Percentiles rank a stretch among this genome's conserved stretches.
phyloP scores from a whole-genome alignment of 1,140 invertebrate genomes.

The Saccostrea echinata region DNA sequence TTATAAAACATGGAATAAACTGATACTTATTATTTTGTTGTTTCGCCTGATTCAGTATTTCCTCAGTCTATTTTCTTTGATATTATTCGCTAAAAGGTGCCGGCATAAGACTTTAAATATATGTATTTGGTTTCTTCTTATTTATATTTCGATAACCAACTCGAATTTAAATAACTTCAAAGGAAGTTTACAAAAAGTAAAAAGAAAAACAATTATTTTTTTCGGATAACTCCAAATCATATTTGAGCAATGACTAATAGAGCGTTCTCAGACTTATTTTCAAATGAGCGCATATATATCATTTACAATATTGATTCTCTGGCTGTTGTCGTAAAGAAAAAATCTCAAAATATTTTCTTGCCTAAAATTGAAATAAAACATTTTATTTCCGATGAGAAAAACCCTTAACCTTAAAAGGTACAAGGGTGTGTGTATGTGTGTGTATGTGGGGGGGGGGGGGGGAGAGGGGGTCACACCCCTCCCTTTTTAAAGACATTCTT shows the following conservation, averaged over 20 bases:
- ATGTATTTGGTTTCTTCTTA: background rate
- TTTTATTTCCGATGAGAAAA: too few species aligned
- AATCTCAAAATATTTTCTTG: too few species aligned
- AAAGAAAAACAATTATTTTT: constrained; percentile 23
- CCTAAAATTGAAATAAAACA: too few species aligned
- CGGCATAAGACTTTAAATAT: constrained; percentile 17
- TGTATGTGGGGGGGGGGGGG: too few species aligned
- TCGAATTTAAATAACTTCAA: constrained; percentile 37
- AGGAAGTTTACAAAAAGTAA: constrained; percentile 32
- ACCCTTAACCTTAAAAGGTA: too few species aligned
- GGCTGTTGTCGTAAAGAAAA: too few species aligned
- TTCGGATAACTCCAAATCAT: background rate
- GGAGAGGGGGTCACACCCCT: too few species aligned
- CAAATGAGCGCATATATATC: too few species aligned
- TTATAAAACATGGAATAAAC: constrained; percentile 13
- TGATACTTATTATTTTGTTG: constrained; percentile 27
- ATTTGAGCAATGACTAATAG: constrained; percentile 1
- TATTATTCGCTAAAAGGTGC: constrained; percentile 20
- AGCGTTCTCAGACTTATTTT: too few species aligned
- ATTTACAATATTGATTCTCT: too few species aligned
- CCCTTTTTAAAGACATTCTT: too few species aligned
- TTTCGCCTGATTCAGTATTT: constrained; percentile 2
- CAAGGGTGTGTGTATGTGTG: too few species aligned
- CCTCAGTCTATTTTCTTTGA: background rate
- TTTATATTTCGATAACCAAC: constrained; percentile 37